Percentiles rank a stretch among this genome's conserved stretches.
Evolutionary conservation across 2,888 invertebrate species (phyloP).

Genomic region (Drosophila histrio): DNA sequence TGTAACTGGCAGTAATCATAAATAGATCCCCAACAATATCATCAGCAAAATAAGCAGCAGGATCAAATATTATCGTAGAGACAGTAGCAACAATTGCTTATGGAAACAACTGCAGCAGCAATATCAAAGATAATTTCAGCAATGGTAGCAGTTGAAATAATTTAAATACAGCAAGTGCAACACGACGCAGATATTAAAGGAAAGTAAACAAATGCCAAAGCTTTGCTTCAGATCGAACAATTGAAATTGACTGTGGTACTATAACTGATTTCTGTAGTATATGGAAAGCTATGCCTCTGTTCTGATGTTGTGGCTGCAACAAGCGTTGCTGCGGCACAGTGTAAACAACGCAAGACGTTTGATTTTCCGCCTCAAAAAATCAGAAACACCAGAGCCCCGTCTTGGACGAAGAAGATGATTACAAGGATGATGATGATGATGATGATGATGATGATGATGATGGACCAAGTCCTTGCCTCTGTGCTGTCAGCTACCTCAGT

Average conservation of each 20-base stretch:
- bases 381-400: conserved; percentile 64
- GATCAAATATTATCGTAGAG: no score
- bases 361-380: conserved; percentile 80
- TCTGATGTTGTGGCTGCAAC: background rate
- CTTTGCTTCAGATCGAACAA: background rate
- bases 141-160: background rate
- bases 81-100: no score
- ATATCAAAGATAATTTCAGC: no score
- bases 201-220: background rate
- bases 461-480: conserved; percentile 24
- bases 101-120: no score
- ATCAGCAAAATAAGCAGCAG: no score
- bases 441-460: conserved; percentile 26
- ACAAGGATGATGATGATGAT: conserved; percentile 4
- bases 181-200: no score
- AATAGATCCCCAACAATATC: no score
- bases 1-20: no score
- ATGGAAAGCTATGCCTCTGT: background rate
- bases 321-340: conserved; percentile 36
- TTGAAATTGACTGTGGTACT: background rate
- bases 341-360: conserved; percentile 64
- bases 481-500: conserved; percentile 20
- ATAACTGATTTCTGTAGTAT: background rate
- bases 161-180: background rate
- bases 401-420: conserved; percentile 39